phyloP scores from a whole-genome alignment of 2,797 vertebrate species.

The Phoeniculus purpureus region DNA sequence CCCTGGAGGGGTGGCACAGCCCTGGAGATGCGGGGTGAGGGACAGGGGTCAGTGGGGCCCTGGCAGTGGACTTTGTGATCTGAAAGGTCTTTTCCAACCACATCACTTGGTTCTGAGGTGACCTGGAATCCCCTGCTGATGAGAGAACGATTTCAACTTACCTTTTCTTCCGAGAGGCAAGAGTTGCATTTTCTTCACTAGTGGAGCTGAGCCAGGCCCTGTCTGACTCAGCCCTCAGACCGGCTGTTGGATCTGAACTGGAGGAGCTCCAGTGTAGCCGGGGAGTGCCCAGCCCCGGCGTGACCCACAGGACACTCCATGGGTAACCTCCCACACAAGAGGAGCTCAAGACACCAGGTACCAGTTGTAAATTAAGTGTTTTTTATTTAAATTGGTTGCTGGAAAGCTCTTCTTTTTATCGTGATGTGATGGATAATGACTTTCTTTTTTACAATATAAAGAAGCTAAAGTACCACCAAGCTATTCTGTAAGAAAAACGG shows the following conservation, averaged over 20 bases:
- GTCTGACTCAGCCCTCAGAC: fast-evolving
- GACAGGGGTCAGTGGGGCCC: no score
- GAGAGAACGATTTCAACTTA: background rate
- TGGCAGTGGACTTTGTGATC: no score
- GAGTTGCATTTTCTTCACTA: background rate
- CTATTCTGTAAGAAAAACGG: constrained; percentile 35
- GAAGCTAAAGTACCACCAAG: constrained; percentile 68
- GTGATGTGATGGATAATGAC: constrained; percentile 65
- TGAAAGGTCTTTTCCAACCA: no score
- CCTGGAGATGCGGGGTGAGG: no score
- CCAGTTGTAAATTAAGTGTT: constrained; percentile 54
- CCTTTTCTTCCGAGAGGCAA: background rate
- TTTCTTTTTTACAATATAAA: constrained; percentile 66
- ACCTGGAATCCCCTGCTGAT: no score
- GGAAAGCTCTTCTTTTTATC: constrained; percentile 64
- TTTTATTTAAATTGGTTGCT: constrained; percentile 75
- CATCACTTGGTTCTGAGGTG: no score
- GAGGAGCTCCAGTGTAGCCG: fast-evolving
- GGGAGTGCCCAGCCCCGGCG: background rate
- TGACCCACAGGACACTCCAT: background rate
- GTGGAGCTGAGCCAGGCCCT: no score
- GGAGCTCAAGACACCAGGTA: background rate
- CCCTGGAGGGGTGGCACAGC: no score
- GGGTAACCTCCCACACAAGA: background rate
- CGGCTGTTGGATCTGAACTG: background rate